Base-by-base conservation (phyloP, 2,113 vertebrate species). In the Calidris pugnax region DNA sequence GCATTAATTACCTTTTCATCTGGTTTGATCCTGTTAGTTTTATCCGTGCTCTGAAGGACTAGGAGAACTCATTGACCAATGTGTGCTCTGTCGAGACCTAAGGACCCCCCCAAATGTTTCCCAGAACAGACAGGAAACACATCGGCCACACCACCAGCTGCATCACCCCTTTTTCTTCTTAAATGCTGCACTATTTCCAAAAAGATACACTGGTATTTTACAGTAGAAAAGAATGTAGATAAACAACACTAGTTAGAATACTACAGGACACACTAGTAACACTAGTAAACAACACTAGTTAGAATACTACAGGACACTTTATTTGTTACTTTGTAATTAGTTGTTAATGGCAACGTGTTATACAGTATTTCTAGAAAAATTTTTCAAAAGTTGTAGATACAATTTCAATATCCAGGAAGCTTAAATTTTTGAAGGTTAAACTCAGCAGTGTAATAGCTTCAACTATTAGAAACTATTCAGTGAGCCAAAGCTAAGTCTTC, bases 291-390 rank as follows among this genome's bases (percentile, higher is more conserved):
- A 91, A 24, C 72, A 67, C 24, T 60, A 74, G 39, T 47, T 66
- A 39, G 12, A 62, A 84, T 56, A 47, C 55, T 85, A 45, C 12
- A 87, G 75, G 45, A 81, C 15, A 45, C 33, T 95, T 95, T 96
- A 97, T 97, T 97, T 76, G 6, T 73, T 33, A 63, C 11, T 57
- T 88, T 26, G 21, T 78, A 84, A 95, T 66, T 55, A 51, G 21
- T 55, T 64, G 87, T 73, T 87, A 78, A 83, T 45, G 32, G 39
- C 47, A 96, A 82, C 22, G 75, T 9, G 6, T 76, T 63, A 68
- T 33, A 95, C n/a, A 81, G 10, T 39, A 88, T 87, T 91, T 92
- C 79, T 87, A 88, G 30, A 93, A 97, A 95, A 92, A 20, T 59
- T 69, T 56, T 81, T 47, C 28, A 71, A 85, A 86, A 93, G 77